Conservation (phyloP, 2,113 vertebrate species). For the Tetraodon nigroviridis region DNA sequence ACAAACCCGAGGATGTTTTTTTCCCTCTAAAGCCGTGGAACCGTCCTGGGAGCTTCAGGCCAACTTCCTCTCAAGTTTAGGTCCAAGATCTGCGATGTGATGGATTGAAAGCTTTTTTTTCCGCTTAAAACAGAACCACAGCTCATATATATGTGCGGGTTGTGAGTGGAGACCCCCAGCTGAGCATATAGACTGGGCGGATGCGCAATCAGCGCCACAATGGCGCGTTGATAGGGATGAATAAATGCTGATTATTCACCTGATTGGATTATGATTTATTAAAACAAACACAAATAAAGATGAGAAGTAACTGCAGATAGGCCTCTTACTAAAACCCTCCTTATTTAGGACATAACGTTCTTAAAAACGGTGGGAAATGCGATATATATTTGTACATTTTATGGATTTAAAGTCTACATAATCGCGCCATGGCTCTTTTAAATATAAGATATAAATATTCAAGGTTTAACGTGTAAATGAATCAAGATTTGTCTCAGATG, state of each 20-base stretch:
- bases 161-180: neutral
- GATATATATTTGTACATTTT: no score
- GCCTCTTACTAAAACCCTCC: no score
- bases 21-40: neutral
- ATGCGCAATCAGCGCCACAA: conserved; percentile 28
- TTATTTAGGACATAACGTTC: no score
- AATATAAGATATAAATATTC: no score
- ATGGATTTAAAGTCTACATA: no score
- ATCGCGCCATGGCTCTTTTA: no score
- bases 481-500: no score
- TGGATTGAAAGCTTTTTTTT: conserved; percentile 12
- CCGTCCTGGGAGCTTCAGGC: conserved; percentile 14
- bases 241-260: neutral
- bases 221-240: neutral
- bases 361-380: no score
- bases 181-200: conserved; percentile 2
- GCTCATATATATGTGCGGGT: conserved; percentile 47
- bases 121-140: conserved; percentile 32
- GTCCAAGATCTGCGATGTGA: conserved; percentile 9
- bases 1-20: conserved; percentile 16
- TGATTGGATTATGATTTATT: no score
- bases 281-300: no score
- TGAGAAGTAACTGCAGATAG: no score
- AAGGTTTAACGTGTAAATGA: no score
- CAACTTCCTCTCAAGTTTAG: conserved; percentile 5